Evolutionary conservation across 2,888 invertebrate species (phyloP).

Genomic region (Steinernema hermaphroditum): DNA sequence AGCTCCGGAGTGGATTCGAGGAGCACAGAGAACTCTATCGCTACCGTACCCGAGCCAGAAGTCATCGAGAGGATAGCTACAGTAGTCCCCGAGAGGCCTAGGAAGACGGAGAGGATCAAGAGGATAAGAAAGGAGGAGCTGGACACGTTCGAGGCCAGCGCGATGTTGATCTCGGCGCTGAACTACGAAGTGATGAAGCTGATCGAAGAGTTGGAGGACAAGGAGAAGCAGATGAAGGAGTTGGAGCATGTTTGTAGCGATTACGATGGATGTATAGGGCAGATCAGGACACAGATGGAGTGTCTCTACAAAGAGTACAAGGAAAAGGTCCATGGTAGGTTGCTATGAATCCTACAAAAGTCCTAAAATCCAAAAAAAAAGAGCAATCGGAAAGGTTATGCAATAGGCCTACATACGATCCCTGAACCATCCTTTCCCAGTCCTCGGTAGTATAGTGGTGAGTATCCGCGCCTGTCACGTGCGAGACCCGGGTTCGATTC

Average conservation of each 20-base stretch:
- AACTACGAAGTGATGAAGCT: conserved; percentile 53
- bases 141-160: conserved; percentile 37
- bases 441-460: too few species aligned
- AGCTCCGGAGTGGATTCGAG: conserved; percentile 22
- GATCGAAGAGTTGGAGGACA: conserved; percentile 49
- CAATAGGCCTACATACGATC: too few species aligned
- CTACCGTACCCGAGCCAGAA: neutral
- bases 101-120: neutral
- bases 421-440: too few species aligned
- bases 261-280: neutral
- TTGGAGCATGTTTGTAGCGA: conserved; percentile 35
- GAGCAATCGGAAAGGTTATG: too few species aligned
- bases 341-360: neutral
- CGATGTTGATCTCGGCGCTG: conserved; percentile 52
- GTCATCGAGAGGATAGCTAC: neutral
- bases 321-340: neutral
- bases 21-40: conserved; percentile 32
- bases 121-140: conserved; percentile 36
- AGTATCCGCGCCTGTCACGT: too few species aligned
- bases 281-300: conserved; percentile 30
- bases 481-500: too few species aligned
- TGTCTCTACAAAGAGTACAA: conserved; percentile 13
- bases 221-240: conserved; percentile 45
- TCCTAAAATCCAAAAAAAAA: too few species aligned
- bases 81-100: neutral